Conservation (phyloP, 2,888 invertebrate species). For the Aleiodes leptofemur region DNA sequence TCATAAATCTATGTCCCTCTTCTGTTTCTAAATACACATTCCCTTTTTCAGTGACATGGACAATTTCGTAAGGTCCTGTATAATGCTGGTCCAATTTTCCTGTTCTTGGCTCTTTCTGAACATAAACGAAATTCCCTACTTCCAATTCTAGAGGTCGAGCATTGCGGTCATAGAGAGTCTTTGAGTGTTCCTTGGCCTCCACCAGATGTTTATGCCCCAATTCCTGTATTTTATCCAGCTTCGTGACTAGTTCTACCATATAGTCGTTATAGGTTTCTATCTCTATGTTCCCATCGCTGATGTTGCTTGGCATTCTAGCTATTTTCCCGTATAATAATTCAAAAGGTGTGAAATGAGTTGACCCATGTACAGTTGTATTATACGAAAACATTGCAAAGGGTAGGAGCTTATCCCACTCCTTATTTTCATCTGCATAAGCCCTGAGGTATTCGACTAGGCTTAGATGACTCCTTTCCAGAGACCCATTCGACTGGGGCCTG, state of each 20-base stretch:
- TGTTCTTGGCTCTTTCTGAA: too few relatives aligned
- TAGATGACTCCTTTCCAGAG: too few relatives aligned
- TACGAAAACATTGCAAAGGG: slow-evolving; percentile 33
- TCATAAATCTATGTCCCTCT: neutral
- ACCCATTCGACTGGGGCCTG: too few relatives aligned
- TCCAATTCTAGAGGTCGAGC: neutral
- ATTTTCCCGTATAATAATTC: neutral
- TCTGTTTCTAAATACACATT: neutral
- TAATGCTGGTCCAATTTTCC: too few relatives aligned
- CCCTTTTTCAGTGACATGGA: neutral
- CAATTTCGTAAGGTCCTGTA: too few relatives aligned
- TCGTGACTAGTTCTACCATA: neutral
- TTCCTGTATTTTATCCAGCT: neutral
- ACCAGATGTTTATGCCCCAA: neutral
- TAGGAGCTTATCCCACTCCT: slow-evolving; percentile 28
- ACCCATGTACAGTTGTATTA: slow-evolving; percentile 19
- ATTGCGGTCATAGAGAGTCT: neutral
- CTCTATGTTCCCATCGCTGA: too few relatives aligned
- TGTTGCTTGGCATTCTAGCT: neutral
- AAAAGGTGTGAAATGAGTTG: slow-evolving; percentile 30
- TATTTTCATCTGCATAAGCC: neutral
- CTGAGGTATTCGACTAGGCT: slow-evolving; percentile 1
- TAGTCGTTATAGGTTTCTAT: neutral
- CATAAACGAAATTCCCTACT: neutral
- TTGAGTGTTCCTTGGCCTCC: neutral